Evolutionary conservation across 2,888 invertebrate species (phyloP).

Genomic region (Nomada goodeniana): DNA sequence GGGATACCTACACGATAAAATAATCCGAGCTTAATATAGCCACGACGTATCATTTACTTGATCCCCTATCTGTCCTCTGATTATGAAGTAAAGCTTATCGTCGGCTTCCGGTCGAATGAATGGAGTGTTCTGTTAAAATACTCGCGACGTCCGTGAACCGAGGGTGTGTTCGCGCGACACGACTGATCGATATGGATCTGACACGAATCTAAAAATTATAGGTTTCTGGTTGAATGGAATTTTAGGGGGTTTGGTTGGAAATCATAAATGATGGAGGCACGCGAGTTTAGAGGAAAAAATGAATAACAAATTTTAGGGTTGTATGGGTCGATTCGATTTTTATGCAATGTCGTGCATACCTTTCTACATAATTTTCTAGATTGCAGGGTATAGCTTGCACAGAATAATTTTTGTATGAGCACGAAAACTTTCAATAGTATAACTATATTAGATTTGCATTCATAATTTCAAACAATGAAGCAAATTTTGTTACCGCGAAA

Average conservation of each 20-base stretch:
- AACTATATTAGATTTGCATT: too few relatives aligned
- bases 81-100: slow-evolving; percentile 3
- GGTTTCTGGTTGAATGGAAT: slow-evolving; percentile 3
- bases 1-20: background rate
- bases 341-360: too few relatives aligned
- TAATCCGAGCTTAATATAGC: slow-evolving; percentile 25
- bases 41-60: slow-evolving; percentile 1
- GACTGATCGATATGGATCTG: slow-evolving; percentile 2
- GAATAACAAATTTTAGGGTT: background rate
- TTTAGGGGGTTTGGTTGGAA: background rate
- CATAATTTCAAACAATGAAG: too few relatives aligned
- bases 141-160: background rate
- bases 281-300: background rate
- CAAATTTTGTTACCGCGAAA: too few relatives aligned
- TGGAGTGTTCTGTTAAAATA: slow-evolving; percentile 4
- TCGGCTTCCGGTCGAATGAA: background rate
- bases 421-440: too few relatives aligned
- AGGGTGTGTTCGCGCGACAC: background rate
- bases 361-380: background rate
- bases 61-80: slow-evolving; percentile 2
- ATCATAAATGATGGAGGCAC: background rate
- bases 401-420: too few relatives aligned
- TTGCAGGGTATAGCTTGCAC: background rate
- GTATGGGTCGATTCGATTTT: background rate
- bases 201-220: slow-evolving; percentile 29